phyloP scores from a whole-genome alignment of 1,140 invertebrate species.

The Trichomalopsis sarcophagae region DNA sequence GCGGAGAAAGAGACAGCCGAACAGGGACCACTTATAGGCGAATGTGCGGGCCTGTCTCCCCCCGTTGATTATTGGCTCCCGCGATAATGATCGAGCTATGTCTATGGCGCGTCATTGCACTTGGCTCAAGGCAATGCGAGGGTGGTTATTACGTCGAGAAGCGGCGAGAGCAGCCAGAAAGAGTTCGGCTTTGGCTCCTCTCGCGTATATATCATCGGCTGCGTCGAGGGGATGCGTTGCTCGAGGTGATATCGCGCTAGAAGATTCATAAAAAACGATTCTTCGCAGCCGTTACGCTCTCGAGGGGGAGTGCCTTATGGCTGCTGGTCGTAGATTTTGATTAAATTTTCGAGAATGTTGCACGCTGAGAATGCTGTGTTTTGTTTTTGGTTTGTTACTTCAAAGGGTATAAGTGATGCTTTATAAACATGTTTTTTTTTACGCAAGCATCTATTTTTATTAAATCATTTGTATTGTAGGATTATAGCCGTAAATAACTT shows the following conservation, averaged over 20 bases:
- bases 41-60: constrained; percentile 3
- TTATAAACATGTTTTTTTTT: no score
- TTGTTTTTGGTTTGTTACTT: no score
- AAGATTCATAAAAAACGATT: constrained; percentile 26
- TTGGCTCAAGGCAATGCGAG: constrained; percentile 31
- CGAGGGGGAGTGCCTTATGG: no score
- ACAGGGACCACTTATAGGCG: constrained; percentile 24
- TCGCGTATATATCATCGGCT: constrained; percentile 32
- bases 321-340: no score
- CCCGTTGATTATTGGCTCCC: constrained; percentile 35
- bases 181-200: neutral
- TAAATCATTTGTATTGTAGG: no score
- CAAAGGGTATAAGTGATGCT: no score
- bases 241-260: constrained; percentile 18
- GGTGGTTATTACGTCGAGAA: constrained; percentile 27
- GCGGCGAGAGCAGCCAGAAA: neutral
- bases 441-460: no score
- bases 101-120: constrained; percentile 25
- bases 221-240: neutral
- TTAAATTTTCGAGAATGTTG: no score
- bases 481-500: neutral
- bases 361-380: no score
- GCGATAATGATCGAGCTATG: constrained; percentile 55
- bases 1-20: neutral
- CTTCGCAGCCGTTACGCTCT: no score